Percentiles rank a stretch among this genome's conserved stretches.
phyloP scores from a whole-genome alignment of 2,113 vertebrate species.

The Pagrus major region DNA sequence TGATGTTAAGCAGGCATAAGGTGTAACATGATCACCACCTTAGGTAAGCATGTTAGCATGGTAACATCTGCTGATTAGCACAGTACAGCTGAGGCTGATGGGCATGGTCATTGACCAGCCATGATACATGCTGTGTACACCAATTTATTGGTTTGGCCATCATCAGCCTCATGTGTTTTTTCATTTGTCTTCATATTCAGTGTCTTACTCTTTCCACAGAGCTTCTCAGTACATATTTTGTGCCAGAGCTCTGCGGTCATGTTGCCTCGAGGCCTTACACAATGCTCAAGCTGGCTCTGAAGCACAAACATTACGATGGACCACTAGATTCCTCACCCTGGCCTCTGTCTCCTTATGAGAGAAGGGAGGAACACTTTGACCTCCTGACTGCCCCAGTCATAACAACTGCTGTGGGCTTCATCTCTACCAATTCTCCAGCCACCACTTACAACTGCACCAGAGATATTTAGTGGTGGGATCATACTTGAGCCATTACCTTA shows the following conservation, averaged over 20 bases:
- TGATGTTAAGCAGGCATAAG: no score
- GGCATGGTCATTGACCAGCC: no score
- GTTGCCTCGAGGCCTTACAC: conserved; percentile 27
- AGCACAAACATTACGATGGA: conserved; percentile 72
- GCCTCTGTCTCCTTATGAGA: conserved; percentile 29
- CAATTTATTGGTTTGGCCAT: background rate
- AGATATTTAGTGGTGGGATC: background rate
- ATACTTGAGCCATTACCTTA: background rate
- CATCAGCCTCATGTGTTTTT: no score
- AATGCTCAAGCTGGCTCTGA: conserved; percentile 38
- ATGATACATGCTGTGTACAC: background rate
- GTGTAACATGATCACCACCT: no score
- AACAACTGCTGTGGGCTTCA: background rate
- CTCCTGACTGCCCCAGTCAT: conserved; percentile 13
- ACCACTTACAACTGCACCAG: background rate
- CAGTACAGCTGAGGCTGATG: no score
- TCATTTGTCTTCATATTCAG: background rate
- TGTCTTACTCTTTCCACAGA: background rate
- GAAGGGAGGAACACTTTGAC: conserved; percentile 35
- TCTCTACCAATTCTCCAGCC: background rate
- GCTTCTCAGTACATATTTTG: background rate
- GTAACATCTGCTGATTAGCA: no score
- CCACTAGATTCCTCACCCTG: conserved; percentile 75
- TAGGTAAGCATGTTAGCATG: no score
- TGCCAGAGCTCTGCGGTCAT: background rate